Evolutionary conservation across 2,113 vertebrate species (phyloP), one percentile per base, ranked within the genome.

Genomic region (Gasterosteus aculeatus): DNA sequence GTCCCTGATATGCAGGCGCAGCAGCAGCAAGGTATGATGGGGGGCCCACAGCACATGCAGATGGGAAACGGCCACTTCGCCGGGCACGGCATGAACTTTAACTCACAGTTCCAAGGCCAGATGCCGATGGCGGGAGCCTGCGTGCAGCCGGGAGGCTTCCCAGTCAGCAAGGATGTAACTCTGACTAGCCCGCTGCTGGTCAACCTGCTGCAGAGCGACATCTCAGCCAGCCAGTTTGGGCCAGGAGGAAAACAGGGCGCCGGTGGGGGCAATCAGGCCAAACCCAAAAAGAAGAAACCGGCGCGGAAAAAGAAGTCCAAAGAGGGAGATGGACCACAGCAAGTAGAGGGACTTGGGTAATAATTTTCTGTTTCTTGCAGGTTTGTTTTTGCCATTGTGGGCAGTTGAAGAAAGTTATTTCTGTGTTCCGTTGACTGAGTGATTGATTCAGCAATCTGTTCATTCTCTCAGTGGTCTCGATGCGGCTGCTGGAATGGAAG

Each of bases 251-350:
- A 99, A 86, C 97, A 97, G 76, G 97, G 95, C 71, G 60, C 93
- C 31, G 91, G 91, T 15, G 93, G 84, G 2, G 89, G 91, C 58
- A 96, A 94, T 77, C 94, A 95, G 84, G 95, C 93, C 84, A 98
- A 99, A 92, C 97, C 96, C 7, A 99, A 99, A 93, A 99, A 99
- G 94, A 99, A 99, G 94, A 99, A 99, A 87, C 97, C 98, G 19
- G 94, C 96, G 63, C 94, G 98, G 77, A 99, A 99, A 92, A 99
- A 99, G 94, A 99, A 99, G 88, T 87, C 93, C 5, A 94, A 94
- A 89, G 93, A 89, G 29, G 95, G 93, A 60, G 93, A 94, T 42
- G 93, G 92, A 82, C 97, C 95, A 83, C 96, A 96, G 72, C 94
- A 96, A 71, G 93, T 89, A 73, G 97, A 99, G 72, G 95, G 95